Evolutionary conservation across 2,797 vertebrate genomes (phyloP).

Genomic region (Acipenser transmontanus): DNA sequence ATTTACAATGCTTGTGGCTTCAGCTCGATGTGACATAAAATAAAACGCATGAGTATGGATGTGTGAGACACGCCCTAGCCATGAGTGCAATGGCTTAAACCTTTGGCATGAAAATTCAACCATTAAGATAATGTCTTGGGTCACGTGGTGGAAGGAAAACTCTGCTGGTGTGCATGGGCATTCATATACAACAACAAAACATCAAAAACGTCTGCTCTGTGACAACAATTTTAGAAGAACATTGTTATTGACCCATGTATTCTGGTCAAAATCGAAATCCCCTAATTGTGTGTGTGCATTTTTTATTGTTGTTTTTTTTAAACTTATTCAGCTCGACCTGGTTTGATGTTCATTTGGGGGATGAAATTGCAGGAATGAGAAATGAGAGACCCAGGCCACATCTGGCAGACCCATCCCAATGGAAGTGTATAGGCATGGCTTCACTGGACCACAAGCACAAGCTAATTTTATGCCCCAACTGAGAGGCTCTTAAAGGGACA

Average conservation of each 20-base stretch:
- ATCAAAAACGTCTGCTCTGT: too few species aligned
- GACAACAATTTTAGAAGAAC: not conserved
- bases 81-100: conserved; percentile 8
- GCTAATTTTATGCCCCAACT: conserved; percentile 68
- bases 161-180: not conserved
- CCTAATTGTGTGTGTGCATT: conserved; percentile 12
- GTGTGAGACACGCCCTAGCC: not conserved
- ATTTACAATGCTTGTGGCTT: not conserved
- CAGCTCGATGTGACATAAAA: not conserved
- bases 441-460: conserved; percentile 68
- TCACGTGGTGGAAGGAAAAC: not conserved
- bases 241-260: not conserved
- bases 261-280: conserved; percentile 7
- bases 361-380: conserved; percentile 31
- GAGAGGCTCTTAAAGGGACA: conserved; percentile 50
- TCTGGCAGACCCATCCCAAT: conserved; percentile 55
- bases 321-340: conserved; percentile 33
- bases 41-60: not conserved
- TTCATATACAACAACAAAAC: not conserved
- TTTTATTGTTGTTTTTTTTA: conserved; percentile 28
- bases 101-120: conserved; percentile 10
- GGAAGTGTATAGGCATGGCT: conserved; percentile 52
- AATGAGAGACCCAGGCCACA: conserved; percentile 56
- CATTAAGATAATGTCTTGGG: conserved; percentile 18
- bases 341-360: conserved; percentile 29